Conservation (phyloP, 2,888 invertebrate genomes). For the Plebejus argus region DNA sequence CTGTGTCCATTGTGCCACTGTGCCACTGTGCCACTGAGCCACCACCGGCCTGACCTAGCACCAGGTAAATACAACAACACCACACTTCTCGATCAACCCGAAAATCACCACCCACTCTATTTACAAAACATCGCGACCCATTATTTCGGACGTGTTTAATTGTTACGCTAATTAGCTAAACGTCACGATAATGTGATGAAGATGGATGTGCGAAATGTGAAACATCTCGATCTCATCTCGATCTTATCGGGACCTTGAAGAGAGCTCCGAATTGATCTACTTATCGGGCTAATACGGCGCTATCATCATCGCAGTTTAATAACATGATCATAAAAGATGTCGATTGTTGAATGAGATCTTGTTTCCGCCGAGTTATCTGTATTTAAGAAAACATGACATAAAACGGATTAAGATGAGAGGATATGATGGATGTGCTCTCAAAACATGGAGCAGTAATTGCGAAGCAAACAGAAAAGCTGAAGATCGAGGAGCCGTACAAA, state of each 20-base stretch:
- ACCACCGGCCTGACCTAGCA: constrained; percentile 36
- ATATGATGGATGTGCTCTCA: background rate
- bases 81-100: constrained; percentile 43
- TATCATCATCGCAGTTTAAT: constrained; percentile 45
- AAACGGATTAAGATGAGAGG: background rate
- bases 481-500: background rate
- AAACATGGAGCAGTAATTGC: background rate
- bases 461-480: background rate
- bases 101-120: constrained; percentile 38
- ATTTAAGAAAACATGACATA: background rate
- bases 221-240: background rate
- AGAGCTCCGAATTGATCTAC: constrained; percentile 58
- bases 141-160: constrained; percentile 45
- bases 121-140: constrained; percentile 44
- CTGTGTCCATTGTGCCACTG: constrained; percentile 50
- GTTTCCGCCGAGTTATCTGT: background rate
- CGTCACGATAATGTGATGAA: constrained; percentile 15
- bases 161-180: constrained; percentile 29
- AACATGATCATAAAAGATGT: constrained; percentile 33
- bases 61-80: constrained; percentile 65
- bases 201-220: constrained; percentile 22
- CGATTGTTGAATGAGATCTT: background rate
- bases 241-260: constrained; percentile 70
- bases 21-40: constrained; percentile 51
- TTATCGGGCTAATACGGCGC: constrained; percentile 67